Percentiles rank a stretch among this genome's conserved stretches.
phyloP scores from a whole-genome alignment of 2,888 invertebrate species.

The Tricholauxania praeusta region DNA sequence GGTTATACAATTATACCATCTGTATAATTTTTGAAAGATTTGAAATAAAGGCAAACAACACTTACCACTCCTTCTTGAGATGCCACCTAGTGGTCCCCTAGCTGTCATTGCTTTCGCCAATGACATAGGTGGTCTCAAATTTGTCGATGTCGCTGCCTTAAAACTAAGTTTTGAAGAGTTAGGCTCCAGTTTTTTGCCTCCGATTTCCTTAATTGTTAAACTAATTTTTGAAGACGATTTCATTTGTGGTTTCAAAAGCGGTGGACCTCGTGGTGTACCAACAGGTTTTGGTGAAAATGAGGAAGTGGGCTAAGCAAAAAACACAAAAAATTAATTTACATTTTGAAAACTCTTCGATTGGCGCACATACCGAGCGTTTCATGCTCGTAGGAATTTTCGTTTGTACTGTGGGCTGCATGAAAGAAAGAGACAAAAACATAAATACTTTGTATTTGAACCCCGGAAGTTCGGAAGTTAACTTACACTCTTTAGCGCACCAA shows the following conservation, averaged over 20 bases:
- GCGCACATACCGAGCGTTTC: conserved; percentile 40
- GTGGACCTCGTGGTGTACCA: conserved; percentile 28
- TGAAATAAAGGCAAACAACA: neutral
- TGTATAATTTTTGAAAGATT: too few species aligned
- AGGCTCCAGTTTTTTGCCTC: conserved; percentile 35
- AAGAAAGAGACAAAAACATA: neutral
- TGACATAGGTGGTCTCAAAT: conserved; percentile 19
- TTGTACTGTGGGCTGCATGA: conserved; percentile 13
- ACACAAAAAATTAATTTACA: neutral
- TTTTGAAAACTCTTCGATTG: neutral
- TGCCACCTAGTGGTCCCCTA: neutral
- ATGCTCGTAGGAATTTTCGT: conserved; percentile 39
- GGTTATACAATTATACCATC: too few species aligned
- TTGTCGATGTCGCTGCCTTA: conserved; percentile 29
- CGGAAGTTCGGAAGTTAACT: neutral
- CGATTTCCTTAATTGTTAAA: conserved; percentile 37
- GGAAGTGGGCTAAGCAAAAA: conserved; percentile 26
- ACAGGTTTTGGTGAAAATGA: conserved; percentile 5
- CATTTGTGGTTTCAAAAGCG: conserved; percentile 20
- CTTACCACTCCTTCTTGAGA: conserved; percentile 40
- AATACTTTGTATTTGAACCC: neutral
- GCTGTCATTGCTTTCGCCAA: conserved; percentile 8
- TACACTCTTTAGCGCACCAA: neutral
- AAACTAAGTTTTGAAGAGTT: conserved; percentile 32
- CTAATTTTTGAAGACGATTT: conserved; percentile 40